Evolutionary conservation across 2,888 invertebrate species (phyloP).

Genomic region (Xestobium rufovillosum): DNA sequence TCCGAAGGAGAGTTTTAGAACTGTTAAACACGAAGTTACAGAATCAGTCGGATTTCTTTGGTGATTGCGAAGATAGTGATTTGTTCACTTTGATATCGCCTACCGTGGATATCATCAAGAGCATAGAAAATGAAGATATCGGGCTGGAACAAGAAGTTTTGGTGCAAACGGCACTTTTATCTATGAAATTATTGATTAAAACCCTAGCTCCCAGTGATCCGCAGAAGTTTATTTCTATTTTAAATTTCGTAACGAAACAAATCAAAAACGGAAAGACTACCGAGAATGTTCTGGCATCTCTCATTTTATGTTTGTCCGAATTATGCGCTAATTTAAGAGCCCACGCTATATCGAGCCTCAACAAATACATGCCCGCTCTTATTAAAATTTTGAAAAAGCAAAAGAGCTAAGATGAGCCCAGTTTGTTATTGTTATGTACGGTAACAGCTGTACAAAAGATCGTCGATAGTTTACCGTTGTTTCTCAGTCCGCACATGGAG

Average conservation of each 20-base stretch:
- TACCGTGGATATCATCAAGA: constrained; percentile 52
- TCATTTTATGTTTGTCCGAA: constrained; percentile 71
- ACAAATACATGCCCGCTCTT: constrained; percentile 71
- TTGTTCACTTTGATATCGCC: constrained; percentile 55
- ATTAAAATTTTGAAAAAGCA: constrained; percentile 57
- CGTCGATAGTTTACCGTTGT: constrained; percentile 71
- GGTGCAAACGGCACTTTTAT: constrained; percentile 75
- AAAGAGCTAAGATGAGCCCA: too few species aligned
- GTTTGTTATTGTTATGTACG: constrained; percentile 59
- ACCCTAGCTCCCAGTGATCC: constrained; percentile 60
- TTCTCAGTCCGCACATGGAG: constrained; percentile 77
- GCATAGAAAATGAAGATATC: constrained; percentile 41
- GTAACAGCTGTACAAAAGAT: constrained; percentile 76
- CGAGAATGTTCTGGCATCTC: constrained; percentile 61
- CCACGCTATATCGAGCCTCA: constrained; percentile 65
- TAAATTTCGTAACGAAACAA: constrained; percentile 60
- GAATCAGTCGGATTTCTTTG: constrained; percentile 55
- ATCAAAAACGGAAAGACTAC: constrained; percentile 47
- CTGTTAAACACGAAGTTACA: constrained; percentile 75
- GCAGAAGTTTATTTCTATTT: constrained; percentile 60
- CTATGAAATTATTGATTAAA: constrained; percentile 75
- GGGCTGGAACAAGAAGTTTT: constrained; percentile 58
- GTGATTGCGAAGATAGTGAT: constrained; percentile 40
- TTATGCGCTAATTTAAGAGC: constrained; percentile 68
- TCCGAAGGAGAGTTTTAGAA: constrained; percentile 77